A percentile compares a stretch with the other conserved stretches of the same genome.
These are phyloP conservation scores for Tribolium madens DNA, from an alignment of 1,140 invertebrate species.

Conservation along the genomic window DNA sequence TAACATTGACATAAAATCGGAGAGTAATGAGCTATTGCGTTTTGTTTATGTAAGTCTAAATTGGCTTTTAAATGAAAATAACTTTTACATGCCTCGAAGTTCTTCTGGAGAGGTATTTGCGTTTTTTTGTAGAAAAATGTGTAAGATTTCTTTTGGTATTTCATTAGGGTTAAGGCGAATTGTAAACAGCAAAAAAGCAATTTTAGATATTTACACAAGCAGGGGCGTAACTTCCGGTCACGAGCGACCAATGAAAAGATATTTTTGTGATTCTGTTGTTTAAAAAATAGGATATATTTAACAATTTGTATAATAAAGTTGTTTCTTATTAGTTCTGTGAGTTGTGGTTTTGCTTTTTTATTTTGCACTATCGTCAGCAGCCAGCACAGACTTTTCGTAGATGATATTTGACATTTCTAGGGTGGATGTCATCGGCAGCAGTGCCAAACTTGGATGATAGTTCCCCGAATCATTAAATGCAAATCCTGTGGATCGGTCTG, in stretches of 20 bases:
- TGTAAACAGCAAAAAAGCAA: conserved; percentile 12
- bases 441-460: neutral
- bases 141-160: conserved; percentile 1
- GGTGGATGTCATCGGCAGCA: neutral
- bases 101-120: no score
- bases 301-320: no score
- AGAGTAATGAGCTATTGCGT: neutral
- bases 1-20: conserved; percentile 19
- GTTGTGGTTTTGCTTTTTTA: neutral
- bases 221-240: neutral
- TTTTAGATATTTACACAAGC: neutral
- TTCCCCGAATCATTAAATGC: neutral
- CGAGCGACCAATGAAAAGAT: no score
- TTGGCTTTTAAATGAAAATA: no score
- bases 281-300: no score
- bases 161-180: neutral
- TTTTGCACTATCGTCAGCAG: neutral
- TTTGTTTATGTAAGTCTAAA: neutral
- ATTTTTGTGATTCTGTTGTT: no score
- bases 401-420: neutral
- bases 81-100: neutral
- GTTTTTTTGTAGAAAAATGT: neutral
- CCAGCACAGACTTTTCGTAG: neutral
- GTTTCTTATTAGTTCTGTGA: no score
- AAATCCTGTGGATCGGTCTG: neutral